Conservation (phyloP, 2,113 vertebrate species). For the Ptilorrhoa leucosticta region DNA sequence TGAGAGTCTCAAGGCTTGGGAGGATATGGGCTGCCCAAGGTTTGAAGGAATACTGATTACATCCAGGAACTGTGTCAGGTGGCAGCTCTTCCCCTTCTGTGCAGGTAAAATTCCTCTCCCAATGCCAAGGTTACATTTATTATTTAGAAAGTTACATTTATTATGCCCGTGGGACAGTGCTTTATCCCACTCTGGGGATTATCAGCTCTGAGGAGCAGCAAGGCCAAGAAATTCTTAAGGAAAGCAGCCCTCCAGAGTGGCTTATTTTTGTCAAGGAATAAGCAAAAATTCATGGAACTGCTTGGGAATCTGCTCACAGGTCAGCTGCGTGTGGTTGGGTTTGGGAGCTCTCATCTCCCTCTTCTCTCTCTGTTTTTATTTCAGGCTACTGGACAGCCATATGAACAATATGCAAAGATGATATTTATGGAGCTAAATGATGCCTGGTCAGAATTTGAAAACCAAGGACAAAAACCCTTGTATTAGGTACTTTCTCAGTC, state of each 20-base stretch:
- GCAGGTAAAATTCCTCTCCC: neutral
- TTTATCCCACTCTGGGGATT: neutral
- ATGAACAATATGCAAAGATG: slow-evolving; percentile 99
- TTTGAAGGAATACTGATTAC: neutral
- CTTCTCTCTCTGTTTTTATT: slow-evolving; percentile 43
- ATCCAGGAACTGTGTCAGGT: neutral
- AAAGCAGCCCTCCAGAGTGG: neutral
- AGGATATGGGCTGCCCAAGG: neutral
- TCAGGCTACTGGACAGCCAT: slow-evolving; percentile 95
- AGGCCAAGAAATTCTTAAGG: neutral
- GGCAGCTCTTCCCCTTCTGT: neutral
- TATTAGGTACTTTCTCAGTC: slow-evolving; percentile 75
- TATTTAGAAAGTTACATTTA: neutral
- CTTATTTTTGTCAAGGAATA: neutral
- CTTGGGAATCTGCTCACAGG: neutral
- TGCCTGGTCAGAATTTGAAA: slow-evolving; percentile 99
- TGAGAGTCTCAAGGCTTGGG: neutral
- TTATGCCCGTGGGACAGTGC: neutral
- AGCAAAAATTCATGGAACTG: neutral
- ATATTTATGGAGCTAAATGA: slow-evolving; percentile 99
- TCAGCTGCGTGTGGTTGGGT: neutral
- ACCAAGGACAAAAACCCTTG: slow-evolving; percentile 97
- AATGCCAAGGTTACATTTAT: neutral
- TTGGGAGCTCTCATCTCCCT: neutral
- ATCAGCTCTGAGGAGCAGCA: neutral